These are phyloP conservation scores for Lithosia quadra DNA, from an alignment of 2,888 invertebrate species.

Conservation along the genomic window DNA sequence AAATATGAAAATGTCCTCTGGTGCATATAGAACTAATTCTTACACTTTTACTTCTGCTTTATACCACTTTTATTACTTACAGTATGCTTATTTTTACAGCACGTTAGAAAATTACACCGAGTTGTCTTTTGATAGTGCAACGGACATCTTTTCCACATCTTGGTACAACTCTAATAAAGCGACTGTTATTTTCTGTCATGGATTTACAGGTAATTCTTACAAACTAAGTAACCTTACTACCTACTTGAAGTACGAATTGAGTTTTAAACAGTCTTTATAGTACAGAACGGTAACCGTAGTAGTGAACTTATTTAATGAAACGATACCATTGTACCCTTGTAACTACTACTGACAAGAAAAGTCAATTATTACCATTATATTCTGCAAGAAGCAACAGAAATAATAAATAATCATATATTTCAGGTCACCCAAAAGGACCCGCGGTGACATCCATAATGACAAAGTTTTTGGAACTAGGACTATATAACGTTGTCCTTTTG, in stretches of 20 bases:
- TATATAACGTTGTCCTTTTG: slow-evolving; percentile 73
- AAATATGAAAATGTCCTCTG: too few species aligned
- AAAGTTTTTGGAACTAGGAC: slow-evolving; percentile 64
- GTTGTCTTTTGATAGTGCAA: slow-evolving; percentile 58
- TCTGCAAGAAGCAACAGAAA: not conserved
- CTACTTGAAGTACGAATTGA: too few species aligned
- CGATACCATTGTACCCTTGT: too few species aligned
- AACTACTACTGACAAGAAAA: too few species aligned
- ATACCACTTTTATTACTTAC: not conserved
- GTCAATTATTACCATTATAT: too few species aligned
- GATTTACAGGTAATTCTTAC: slow-evolving; percentile 68
- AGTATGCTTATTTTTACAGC: slow-evolving; percentile 57
- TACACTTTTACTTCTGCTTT: too few species aligned
- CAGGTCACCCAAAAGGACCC: slow-evolving; percentile 72
- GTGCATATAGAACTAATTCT: too few species aligned
- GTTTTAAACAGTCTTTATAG: too few species aligned
- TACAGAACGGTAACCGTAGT: too few species aligned
- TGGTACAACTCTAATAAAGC: slow-evolving; percentile 68
- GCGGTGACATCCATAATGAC: slow-evolving; percentile 68
- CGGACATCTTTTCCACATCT: slow-evolving; percentile 59
- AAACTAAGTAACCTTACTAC: too few species aligned
- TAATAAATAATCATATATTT: slow-evolving; percentile 51
- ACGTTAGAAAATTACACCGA: slow-evolving; percentile 70
- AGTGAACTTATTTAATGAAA: too few species aligned
- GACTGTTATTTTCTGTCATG: slow-evolving; percentile 72